Evolutionary conservation across 2,888 invertebrate genomes (phyloP), one percentile per base, ranked within the genome.

Genomic region (Anaspis maculata): DNA sequence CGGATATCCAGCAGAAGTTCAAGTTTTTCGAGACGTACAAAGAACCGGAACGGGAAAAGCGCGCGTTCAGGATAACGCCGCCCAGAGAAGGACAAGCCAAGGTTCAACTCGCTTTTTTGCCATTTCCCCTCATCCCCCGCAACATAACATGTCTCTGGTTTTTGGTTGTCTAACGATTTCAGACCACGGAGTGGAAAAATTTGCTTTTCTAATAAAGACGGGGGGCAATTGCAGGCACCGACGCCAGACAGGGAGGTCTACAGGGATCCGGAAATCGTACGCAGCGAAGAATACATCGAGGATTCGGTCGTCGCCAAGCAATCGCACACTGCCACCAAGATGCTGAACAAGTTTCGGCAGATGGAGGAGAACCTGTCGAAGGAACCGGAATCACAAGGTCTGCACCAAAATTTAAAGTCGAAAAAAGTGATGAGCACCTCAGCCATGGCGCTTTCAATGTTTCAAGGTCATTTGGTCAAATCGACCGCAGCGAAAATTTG

Each of bases 1-100:
- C 83, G 1, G 88, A 89, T 63, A 79, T 91, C 49, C 79, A 84
- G 34, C 80, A 85, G 60, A 76, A 86, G 53, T 92, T 90, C 73
- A 83, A 85, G 67, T 91, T 90, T 73, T 91, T 91, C 69, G 90
- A 90, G 73, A 82, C 81, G 0, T 90, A 85, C 71, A 76, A 74
- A 55, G 83, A 85, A 29, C 79, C 81, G 48, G 74, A 74, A 49
- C 69, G 72, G 55, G 68, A 73, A 46, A 73, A 77, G 52, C 83
- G 79, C 64, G 73, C 77, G 61, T 90, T 90, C 70, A 76, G 89
- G 50, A 88, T 90, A 68, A 90, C 90, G 22, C 90, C 91, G 40
- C 90, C 91, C 1, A 70, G 89, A 45, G 89, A 90, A 51, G 78
- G 79, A 44, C 77, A 79, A 68, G 73, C 73, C 39, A 78, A 79